Evolutionary conservation across 2,888 invertebrate species (phyloP), one percentile per base, ranked within the genome.

Genomic region (Pegoplata infirma): DNA sequence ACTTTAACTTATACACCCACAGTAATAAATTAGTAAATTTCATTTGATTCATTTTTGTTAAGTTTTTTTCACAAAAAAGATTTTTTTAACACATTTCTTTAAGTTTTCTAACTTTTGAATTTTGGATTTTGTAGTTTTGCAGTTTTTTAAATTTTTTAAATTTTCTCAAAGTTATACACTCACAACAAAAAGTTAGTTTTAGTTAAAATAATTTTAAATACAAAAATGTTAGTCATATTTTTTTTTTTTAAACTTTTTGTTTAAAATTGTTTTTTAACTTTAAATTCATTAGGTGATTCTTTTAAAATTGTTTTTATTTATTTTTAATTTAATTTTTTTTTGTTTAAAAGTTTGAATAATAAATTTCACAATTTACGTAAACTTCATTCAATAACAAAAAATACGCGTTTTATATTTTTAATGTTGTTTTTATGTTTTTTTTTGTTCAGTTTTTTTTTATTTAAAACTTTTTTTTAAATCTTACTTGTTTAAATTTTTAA

Each of bases 291-390:
- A 10, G n/a, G n/a, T n/a, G 36, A n/a, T n/a, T 40, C n/a, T 40
- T 40, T 40, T n/a, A 40, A 40, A n/a, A 40, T 1, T 40, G n/a
- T 40, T 40, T 1, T n/a, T 36, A 3, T 36, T 40, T 40, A n/a
- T 3, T 25, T n/a, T n/a, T 10, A 32, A 10, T 32, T 32, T 32
- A 10, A 10, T 46, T 25, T 5, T 17, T 17, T 63, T 44, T 28
- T 5, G n/a, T 25, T 44, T 3, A 53, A 66, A 66, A 25, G 5
- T n/a, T n/a, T 21, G 23, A 66, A 17, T 59, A 40, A 66, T 23
- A 44, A 64, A 17, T 44, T 53, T 46, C 19, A 66, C 53, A 55
- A 17, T 66, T 66, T 66, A 66, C 66, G 66, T 66, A 66, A 66
- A 66, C 23, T 51, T 16, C 28, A 19, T 21, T n/a, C 44, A 44